These are phyloP conservation scores for Mactra quadrangularis DNA, from an alignment of 1,140 invertebrate genomes.

Conservation along the genomic window DNA sequence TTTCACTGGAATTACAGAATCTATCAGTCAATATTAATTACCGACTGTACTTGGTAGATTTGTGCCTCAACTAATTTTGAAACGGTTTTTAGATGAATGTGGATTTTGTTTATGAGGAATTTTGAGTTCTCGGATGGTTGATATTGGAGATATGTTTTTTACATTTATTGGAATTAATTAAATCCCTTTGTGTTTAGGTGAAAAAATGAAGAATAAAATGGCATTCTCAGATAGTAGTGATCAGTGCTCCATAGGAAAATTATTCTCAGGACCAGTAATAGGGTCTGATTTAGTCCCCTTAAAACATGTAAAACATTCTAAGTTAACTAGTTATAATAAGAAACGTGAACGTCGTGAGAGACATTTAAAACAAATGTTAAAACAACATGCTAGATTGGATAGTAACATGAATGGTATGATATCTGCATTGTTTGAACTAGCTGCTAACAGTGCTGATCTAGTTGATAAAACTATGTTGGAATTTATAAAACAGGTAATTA, in stretches of 20 bases:
- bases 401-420: conserved; percentile 21
- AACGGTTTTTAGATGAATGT: too few relatives aligned
- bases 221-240: background rate
- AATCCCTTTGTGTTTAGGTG: too few relatives aligned
- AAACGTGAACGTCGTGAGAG: conserved; percentile 26
- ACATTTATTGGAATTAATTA: too few relatives aligned
- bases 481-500: conserved; percentile 27
- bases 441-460: conserved; percentile 24
- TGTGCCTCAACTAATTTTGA: too few relatives aligned
- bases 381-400: conserved; percentile 4
- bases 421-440: background rate
- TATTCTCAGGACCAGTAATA: background rate
- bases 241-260: conserved; percentile 1
- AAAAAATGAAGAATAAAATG: conserved; percentile 30
- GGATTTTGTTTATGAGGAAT: too few relatives aligned
- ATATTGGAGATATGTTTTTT: too few relatives aligned
- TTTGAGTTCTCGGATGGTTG: too few relatives aligned
- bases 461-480: conserved; percentile 42
- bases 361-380: conserved; percentile 27
- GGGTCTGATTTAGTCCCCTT: conserved; percentile 15
- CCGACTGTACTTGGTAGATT: too few relatives aligned
- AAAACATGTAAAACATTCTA: conserved; percentile 6
- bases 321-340: conserved; percentile 10
- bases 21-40: too few relatives aligned
- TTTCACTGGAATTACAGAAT: too few relatives aligned